Conservation (phyloP, 1,140 invertebrate species). For the Lithobius niger region DNA sequence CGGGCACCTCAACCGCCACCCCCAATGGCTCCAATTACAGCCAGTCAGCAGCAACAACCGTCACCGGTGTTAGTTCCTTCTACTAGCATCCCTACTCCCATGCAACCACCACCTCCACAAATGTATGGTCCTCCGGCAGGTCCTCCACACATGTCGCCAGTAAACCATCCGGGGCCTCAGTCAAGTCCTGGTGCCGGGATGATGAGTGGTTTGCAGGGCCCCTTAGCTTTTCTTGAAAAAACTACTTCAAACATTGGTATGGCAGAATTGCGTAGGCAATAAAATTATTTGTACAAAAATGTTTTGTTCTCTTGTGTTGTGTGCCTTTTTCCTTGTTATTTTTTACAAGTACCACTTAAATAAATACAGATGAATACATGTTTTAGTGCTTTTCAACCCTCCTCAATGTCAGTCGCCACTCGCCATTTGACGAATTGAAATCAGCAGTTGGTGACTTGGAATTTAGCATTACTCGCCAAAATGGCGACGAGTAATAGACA, state of each 20-base stretch:
- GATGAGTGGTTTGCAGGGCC: conserved; percentile 46
- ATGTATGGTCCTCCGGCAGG: conserved; percentile 1
- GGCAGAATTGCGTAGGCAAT: conserved; percentile 17
- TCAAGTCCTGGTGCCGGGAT: background rate
- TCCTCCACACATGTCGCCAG: conserved; percentile 7
- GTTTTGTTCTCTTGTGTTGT: background rate
- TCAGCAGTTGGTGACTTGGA: too few relatives aligned
- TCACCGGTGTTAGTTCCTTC: too few relatives aligned
- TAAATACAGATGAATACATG: too few relatives aligned
- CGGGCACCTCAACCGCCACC: conserved; percentile 36
- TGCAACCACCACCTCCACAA: conserved; percentile 9
- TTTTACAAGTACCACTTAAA: background rate
- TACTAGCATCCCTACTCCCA: background rate
- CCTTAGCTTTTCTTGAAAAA: conserved; percentile 61
- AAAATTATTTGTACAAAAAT: background rate
- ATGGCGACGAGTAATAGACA: too few relatives aligned
- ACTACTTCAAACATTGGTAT: conserved; percentile 68
- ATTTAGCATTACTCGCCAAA: too few relatives aligned
- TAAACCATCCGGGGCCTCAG: background rate
- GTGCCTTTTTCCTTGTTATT: background rate
- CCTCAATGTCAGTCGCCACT: too few relatives aligned
- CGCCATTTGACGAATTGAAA: too few relatives aligned
- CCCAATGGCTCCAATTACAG: conserved; percentile 23
- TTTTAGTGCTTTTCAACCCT: too few relatives aligned
- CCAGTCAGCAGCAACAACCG: background rate